phyloP scores from a whole-genome alignment of 2,113 vertebrate genomes.

The Antigone vipio region DNA sequence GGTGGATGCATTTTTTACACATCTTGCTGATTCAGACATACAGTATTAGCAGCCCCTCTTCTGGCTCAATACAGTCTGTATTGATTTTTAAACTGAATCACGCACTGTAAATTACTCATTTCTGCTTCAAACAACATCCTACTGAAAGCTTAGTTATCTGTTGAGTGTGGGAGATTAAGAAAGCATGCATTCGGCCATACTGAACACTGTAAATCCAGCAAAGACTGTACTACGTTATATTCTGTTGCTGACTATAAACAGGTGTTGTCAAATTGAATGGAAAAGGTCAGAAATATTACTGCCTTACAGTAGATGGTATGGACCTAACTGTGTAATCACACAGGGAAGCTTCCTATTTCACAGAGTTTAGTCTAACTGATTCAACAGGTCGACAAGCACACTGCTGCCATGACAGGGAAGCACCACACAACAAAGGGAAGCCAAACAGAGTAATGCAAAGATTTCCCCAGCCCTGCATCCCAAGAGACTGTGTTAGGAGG shows the following conservation, averaged over 20 bases:
- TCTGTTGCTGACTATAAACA: not conserved
- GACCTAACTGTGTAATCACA: not conserved
- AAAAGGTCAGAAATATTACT: not conserved
- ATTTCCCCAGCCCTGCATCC: not conserved
- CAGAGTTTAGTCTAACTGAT: not conserved
- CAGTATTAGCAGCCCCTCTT: not conserved
- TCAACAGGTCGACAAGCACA: not conserved
- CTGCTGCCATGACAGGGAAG: not conserved
- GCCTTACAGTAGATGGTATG: not conserved
- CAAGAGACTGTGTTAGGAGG: not conserved
- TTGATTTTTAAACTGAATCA: conserved; percentile 20
- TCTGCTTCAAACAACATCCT: not conserved
- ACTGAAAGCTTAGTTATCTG: conserved; percentile 19
- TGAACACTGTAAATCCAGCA: not conserved
- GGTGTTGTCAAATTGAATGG: not conserved
- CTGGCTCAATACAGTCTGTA: not conserved
- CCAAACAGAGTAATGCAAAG: not conserved
- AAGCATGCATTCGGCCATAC: not conserved
- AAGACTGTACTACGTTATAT: not conserved
- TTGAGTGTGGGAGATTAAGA: not conserved
- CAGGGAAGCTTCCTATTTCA: not conserved
- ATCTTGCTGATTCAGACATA: conserved; percentile 31
- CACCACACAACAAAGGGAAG: not conserved
- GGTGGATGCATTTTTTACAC: not conserved
- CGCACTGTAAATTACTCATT: not conserved